Base-by-base conservation (phyloP, 2,888 invertebrate genomes). In the Sycophila texana region DNA sequence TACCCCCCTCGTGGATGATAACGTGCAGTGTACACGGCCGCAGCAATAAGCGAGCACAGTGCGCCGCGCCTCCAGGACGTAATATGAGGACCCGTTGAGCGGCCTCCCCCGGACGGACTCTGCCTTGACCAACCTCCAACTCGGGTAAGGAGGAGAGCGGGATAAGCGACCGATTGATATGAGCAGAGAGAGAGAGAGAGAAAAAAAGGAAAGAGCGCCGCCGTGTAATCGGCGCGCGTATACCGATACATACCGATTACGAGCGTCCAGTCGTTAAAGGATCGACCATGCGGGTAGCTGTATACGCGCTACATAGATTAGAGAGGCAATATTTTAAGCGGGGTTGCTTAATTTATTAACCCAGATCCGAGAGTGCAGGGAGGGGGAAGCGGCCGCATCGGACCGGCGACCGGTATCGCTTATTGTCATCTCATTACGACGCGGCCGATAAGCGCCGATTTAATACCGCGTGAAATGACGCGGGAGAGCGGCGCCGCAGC, bases 31-130 rank as follows among this genome's bases (percentile, higher is more conserved):
- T 39, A 10, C 39, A 39, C 10, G 1, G 7, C 7, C 39, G 10
- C 10, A 39, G 10, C 39, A 10, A 10, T 10, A 18, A 53, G 39
- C 20, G 49, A 30, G 18, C 30, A 61, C 53, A 60, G 68, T 13
- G 13, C 49, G 39, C 49, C 47, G 39, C 39, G 39, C 39, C 39
- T 39, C 39, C 39, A 39, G 39, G 39, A 39, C 39, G 39, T 63
- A 76, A 57, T 57, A 76, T 76, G 76, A 39, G 70, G 63, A 76
- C 49, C 10, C 55, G 47, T n/a, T 76, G 57, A 76, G 61, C 39
- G 39, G 18, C 53, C 61, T 4, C 5, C 20, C 13, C 16, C 26
- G 30, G 30, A 49, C 14, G 20, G 39, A 39, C 39, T 39, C 39
- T 10, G 39, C 39, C 39, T 39, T 39, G 39, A 39, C 39, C 39